Evolutionary conservation across 2,888 invertebrate species (phyloP).

Genomic region (Chouioia cunea): DNA sequence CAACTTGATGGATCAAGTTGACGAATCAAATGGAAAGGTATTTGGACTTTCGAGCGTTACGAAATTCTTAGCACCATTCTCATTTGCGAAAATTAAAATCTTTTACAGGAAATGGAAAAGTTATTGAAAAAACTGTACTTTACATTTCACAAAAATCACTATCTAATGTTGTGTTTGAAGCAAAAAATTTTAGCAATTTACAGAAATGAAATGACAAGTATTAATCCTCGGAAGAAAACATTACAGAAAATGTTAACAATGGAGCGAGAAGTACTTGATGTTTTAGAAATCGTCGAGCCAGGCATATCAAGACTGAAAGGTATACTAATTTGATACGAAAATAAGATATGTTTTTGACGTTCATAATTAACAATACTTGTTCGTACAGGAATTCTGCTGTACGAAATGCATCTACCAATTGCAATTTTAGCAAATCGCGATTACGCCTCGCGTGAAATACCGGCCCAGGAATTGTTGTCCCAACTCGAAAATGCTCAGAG

Average conservation of each 20-base stretch:
- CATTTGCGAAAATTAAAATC: slow-evolving; percentile 5
- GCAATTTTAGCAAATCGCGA: slow-evolving; percentile 76
- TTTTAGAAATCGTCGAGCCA: slow-evolving; percentile 78
- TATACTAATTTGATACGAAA: slow-evolving; percentile 53
- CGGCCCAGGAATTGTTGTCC: slow-evolving; percentile 71
- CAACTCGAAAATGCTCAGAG: slow-evolving; percentile 73
- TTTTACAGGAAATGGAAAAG: slow-evolving; percentile 63
- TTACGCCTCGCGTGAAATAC: slow-evolving; percentile 74
- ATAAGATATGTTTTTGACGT: neutral
- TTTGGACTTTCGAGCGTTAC: slow-evolving; percentile 2
- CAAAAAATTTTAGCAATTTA: slow-evolving; percentile 76
- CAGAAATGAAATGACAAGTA: slow-evolving; percentile 54
- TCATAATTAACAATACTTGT: neutral
- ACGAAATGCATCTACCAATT: slow-evolving; percentile 80
- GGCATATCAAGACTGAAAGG: slow-evolving; percentile 80
- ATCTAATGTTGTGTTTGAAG: slow-evolving; percentile 77
- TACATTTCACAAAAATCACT: slow-evolving; percentile 77
- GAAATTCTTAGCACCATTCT: slow-evolving; percentile 20
- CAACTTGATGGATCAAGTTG: slow-evolving; percentile 66
- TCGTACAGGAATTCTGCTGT: slow-evolving; percentile 77
- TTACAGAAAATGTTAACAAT: slow-evolving; percentile 76
- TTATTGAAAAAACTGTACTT: slow-evolving; percentile 70
- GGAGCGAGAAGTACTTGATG: slow-evolving; percentile 76
- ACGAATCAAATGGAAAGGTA: slow-evolving; percentile 56
- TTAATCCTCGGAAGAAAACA: slow-evolving; percentile 68